phyloP scores from a whole-genome alignment of 2,113 vertebrate species.

The Barbus barbus region DNA sequence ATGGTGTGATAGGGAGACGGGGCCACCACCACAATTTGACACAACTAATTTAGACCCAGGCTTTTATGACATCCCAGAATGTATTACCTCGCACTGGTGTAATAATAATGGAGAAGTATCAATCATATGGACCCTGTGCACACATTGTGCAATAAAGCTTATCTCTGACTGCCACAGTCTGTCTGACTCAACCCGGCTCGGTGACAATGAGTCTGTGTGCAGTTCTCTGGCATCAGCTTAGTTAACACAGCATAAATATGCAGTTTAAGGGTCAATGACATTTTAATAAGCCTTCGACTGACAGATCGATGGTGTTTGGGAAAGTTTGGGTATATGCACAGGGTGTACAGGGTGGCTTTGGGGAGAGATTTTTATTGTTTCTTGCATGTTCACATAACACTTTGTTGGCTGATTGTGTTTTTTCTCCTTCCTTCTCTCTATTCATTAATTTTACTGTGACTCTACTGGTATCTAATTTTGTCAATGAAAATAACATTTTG shows the following conservation, averaged over 20 bases:
- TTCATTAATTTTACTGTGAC: neutral
- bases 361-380: constrained; percentile 26
- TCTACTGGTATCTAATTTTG: neutral
- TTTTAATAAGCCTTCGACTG: constrained; percentile 77
- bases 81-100: constrained; percentile 69
- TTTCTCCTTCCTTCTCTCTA: neutral
- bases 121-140: constrained; percentile 69
- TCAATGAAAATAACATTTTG: neutral
- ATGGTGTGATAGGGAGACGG: constrained; percentile 67
- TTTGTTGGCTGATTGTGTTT: neutral
- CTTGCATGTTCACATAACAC: neutral
- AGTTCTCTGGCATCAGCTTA: constrained; percentile 64
- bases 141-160: constrained; percentile 76
- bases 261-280: constrained; percentile 74
- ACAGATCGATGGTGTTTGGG: constrained; percentile 65
- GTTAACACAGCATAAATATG: constrained; percentile 76
- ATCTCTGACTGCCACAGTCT: constrained; percentile 74
- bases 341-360: constrained; percentile 14
- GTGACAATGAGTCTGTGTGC: constrained; percentile 58
- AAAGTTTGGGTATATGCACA: neutral
- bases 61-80: constrained; percentile 70
- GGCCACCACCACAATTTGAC: constrained; percentile 68
- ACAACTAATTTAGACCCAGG: constrained; percentile 74
- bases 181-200: constrained; percentile 67
- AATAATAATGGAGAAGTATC: constrained; percentile 75